Base-by-base conservation (phyloP, 2,113 vertebrate genomes). In the Proterorhinus semilunaris region DNA sequence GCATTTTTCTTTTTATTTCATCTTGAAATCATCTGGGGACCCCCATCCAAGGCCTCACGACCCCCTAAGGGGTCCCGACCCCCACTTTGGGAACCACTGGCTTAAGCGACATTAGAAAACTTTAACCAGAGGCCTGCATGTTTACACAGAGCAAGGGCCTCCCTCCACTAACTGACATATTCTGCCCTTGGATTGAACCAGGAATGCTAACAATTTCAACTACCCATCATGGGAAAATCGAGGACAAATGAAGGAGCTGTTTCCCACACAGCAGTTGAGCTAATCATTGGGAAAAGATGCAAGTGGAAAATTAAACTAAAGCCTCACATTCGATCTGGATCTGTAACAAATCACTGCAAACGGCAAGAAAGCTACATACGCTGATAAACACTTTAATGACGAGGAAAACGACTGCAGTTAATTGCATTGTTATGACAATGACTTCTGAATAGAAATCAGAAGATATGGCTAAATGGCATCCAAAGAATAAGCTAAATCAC, bases 131-230 rank as follows among this genome's bases (percentile, higher is more conserved):
- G 45, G 47, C 0, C 4, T 10, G 59, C 48, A 59, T 64, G 7
- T 13, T 58, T 43, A 10, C 10, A 13, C 10, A 36, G 36, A 66
- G 44, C 0, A 49, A 44, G 27, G 59, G 66, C 6, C 48, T 54
- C n/a, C 6, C 48, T 54, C n/a, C 55, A 50, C 13, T 47, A 49
- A 66, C 63, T 62, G 43, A 44, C 13, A 55, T 21, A 68, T 54
- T 47, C 62, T 71, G 72, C 66, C 81, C 74, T 74, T 83, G 78
- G 78, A 69, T 83, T 79, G 62, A 75, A 61, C 10, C 36, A 80
- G 76, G 72, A 87, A 86, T 89, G 76, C 46, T 7, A 86, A 72
- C 72, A 83, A 87, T 86, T 59, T 62, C 4, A 70, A 71, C 61
- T 55, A 71, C 81, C 67, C 59, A 47, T 74, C 75, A 21, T 83